Evolutionary conservation across 1,140 invertebrate genomes (phyloP).

Genomic region (Ceratosolen solmsi): DNA sequence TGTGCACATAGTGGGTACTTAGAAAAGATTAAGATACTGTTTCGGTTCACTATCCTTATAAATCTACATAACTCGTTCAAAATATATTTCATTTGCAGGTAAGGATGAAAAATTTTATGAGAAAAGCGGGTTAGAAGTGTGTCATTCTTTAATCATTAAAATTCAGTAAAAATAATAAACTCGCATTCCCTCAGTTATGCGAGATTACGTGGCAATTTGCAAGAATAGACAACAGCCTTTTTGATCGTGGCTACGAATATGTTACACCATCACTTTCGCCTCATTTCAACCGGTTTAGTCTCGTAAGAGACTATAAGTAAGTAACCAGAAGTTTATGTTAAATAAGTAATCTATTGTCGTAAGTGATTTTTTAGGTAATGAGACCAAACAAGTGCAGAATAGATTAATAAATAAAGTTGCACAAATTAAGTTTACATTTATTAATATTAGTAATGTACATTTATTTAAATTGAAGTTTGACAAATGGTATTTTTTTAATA

Average conservation of each 20-base stretch:
- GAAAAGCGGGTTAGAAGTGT: not conserved
- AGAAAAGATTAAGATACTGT: not conserved
- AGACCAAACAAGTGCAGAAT: no score
- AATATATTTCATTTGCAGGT: not conserved
- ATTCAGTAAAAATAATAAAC: conserved; percentile 57
- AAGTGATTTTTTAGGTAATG: no score
- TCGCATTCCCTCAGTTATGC: conserved; percentile 49
- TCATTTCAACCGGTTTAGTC: no score
- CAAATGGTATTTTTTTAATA: no score
- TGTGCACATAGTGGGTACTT: no score
- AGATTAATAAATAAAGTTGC: no score
- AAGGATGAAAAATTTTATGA: not conserved
- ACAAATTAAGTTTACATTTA: no score
- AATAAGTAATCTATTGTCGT: no score
- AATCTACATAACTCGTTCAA: not conserved
- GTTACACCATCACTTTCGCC: not conserved
- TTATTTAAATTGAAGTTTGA: no score
- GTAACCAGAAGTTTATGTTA: no score
- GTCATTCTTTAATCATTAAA: conserved; percentile 50
- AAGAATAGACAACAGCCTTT: conserved; percentile 51
- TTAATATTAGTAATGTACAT: no score
- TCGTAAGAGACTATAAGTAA: no score
- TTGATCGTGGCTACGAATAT: conserved; percentile 34
- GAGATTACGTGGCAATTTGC: conserved; percentile 67
- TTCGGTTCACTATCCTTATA: not conserved